A percentile compares a stretch with the other conserved stretches of the same genome.
Conservation (phyloP, 2,888 invertebrate species). For the Mactromeris polynyma region DNA sequence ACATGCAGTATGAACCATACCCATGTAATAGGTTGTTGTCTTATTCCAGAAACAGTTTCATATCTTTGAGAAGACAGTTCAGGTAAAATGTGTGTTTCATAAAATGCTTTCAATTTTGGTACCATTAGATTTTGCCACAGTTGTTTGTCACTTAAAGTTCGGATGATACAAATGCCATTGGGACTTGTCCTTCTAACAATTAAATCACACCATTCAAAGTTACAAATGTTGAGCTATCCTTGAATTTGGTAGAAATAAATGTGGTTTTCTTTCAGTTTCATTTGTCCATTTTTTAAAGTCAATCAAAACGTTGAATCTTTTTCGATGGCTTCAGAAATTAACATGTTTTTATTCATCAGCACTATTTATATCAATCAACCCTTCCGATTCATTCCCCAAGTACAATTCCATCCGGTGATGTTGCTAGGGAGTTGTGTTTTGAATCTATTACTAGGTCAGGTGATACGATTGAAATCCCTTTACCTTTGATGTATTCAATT, state of each 20-base stretch:
- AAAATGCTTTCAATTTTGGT: neutral
- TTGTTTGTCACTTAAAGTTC: constrained; percentile 5
- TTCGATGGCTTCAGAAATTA: neutral
- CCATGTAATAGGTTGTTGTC: neutral
- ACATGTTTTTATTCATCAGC: neutral
- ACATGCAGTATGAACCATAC: too few relatives aligned
- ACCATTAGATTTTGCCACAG: constrained; percentile 34
- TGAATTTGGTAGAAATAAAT: constrained; percentile 38
- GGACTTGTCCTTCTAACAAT: constrained; percentile 40
- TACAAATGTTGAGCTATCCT: constrained; percentile 45
- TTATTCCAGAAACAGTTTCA: neutral
- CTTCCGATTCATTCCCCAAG: neutral
- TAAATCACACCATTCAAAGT: constrained; percentile 46
- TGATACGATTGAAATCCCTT: neutral
- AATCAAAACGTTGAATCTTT: neutral
- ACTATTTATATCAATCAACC: constrained; percentile 21
- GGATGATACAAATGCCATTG: constrained; percentile 40
- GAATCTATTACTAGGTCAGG: neutral
- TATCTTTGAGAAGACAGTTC: neutral
- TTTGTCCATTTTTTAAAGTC: neutral
- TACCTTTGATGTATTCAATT: neutral
- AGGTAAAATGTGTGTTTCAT: neutral
- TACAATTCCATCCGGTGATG: constrained; percentile 14
- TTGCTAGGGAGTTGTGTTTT: neutral
- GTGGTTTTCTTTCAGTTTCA: neutral